Conservation (phyloP, 2,888 invertebrate species). For the Drosophila testacea region DNA sequence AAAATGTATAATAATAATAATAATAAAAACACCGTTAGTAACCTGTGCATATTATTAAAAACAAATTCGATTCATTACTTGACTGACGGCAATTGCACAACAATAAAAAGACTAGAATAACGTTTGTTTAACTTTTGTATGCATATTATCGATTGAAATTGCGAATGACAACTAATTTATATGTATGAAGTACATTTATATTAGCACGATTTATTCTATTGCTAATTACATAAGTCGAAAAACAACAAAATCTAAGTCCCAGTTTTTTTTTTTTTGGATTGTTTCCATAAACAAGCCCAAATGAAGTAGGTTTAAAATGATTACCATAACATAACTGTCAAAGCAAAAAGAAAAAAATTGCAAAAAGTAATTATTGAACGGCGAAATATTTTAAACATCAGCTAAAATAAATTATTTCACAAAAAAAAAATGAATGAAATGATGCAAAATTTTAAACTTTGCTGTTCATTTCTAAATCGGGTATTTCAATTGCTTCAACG, state of each 20-base stretch:
- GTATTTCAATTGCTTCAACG: slow-evolving; percentile 2
- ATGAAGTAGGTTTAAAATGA: slow-evolving; percentile 5
- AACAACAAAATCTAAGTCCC: slow-evolving; percentile 14
- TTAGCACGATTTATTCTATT: slow-evolving; percentile 25
- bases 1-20: slow-evolving; percentile 1
- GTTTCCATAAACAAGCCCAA: slow-evolving; percentile 8
- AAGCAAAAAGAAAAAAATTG: slow-evolving; percentile 4
- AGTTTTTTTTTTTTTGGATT: slow-evolving; percentile 3
- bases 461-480: slow-evolving; percentile 10
- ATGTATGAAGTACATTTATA: slow-evolving; percentile 14
- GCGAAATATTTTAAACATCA: neutral
- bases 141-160: neutral
- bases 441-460: slow-evolving; percentile 1
- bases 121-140: neutral
- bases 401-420: slow-evolving; percentile 17
- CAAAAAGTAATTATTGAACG: slow-evolving; percentile 12
- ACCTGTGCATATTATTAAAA: slow-evolving; percentile 27
- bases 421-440: slow-evolving; percentile 5
- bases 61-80: neutral
- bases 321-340: slow-evolving; percentile 11
- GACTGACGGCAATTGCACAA: slow-evolving; percentile 1
- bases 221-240: slow-evolving; percentile 30
- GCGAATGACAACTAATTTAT: slow-evolving; percentile 17
- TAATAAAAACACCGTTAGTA: slow-evolving; percentile 56
- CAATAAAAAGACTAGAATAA: slow-evolving; percentile 33